Evolutionary conservation across 2,888 invertebrate genomes (phyloP).

Genomic region (Macrophya annulata): DNA sequence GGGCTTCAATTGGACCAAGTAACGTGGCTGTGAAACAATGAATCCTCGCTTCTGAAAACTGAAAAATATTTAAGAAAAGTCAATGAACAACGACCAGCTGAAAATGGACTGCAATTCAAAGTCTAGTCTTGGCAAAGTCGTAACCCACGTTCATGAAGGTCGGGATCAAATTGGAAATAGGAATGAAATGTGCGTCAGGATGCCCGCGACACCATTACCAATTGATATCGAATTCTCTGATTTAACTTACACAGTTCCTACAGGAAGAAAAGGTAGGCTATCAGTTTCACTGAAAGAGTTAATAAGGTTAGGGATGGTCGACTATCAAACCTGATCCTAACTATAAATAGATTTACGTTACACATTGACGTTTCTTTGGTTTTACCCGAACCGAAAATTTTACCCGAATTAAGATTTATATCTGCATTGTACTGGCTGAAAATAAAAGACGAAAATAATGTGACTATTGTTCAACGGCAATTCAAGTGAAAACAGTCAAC

Average conservation of each 20-base stretch:
- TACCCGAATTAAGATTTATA: neutral
- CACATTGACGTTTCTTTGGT: neutral
- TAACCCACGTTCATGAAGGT: neutral
- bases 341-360: neutral
- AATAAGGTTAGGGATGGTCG: neutral
- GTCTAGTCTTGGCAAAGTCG: neutral
- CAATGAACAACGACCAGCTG: neutral
- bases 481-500: neutral
- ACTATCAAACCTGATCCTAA: neutral
- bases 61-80: neutral
- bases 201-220: conserved; percentile 75
- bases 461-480: neutral
- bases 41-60: neutral
- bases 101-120: conserved; percentile 14
- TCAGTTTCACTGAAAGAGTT: neutral
- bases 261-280: conserved; percentile 83
- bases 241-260: conserved; percentile 90
- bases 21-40: neutral
- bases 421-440: neutral
- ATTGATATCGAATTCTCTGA: conserved; percentile 93
- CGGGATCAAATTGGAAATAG: conserved; percentile 5
- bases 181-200: neutral
- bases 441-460: neutral
- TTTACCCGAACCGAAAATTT: neutral
- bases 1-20: neutral